Base-by-base conservation (phyloP, 1,140 invertebrate genomes). In the Hypothenemus hampei region DNA sequence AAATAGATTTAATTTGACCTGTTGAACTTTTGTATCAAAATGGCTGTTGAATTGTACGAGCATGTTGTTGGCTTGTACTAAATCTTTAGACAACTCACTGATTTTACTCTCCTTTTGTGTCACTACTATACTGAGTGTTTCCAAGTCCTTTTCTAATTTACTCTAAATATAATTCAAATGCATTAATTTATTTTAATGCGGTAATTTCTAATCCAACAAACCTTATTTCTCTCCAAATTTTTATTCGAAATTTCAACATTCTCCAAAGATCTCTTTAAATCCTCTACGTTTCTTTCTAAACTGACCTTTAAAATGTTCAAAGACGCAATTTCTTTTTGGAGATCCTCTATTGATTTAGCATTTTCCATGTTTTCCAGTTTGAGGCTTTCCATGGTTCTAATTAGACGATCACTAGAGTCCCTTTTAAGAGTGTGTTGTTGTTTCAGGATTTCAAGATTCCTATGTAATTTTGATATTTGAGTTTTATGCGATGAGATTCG, bases 11-110 rank as follows among this genome's bases (percentile, higher is more conserved):
- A 31, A 31, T 8, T 31, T 31, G 43, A 66, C 63, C 57, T 68
- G 58, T 51, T 64, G 58, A 5, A 45, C 23, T 26, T 65, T 49
- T 10, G 33, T 33, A 57, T 68, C 66, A 29, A 61, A 67, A 13
- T 64, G 62, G 11, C 59, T 57, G 56, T 65, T 68, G 40, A 68
- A 68, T 40, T 61, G 63, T 3, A 68, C 65, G 11, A 68, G 40
- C 64, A 68, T 63, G 18, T 60, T 58, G 59, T 68, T 68, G 7
- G 66, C 66, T 53, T 68, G 63, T 2, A 67, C 58, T 18, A 68
- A 50, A 60, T 68, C 66, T 44, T 64, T 65, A 31, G 65, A 63
- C 11, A 68, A 55, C 57, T 68, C 66, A 41, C 62, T 60, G 13
- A 66, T 61, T 19, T 56, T 63, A 22, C 59, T 52, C 5, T 65